Evolutionary conservation across 37 sponge, comb jelly and placozoan genomes (phyloP), one percentile per base, ranked within the genome.

Genomic region (Corticium candelabrum): DNA sequence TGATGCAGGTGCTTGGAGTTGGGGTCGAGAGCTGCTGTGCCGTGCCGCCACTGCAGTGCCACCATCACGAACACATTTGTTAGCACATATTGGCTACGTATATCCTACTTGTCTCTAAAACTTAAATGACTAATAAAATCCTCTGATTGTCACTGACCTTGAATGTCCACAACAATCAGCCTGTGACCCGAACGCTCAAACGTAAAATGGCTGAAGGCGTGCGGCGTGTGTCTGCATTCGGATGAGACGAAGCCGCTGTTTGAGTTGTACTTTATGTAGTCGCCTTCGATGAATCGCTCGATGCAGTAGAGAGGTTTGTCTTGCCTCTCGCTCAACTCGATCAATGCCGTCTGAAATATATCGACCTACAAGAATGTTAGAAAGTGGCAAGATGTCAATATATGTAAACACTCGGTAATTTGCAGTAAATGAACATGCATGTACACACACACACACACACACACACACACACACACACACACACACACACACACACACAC

Each of bases 161-260:
- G 95, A n/a, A 94, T 85, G 74, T 94, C 95, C 38, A 94, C 95
- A 35, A 94, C 90, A 62, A 94, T 94, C 34, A 87, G 82, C 34
- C 81, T 80, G 69, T 94, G 90, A 30, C 79, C 81, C 1, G 95
- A 94, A 32, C 57, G 69, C 43, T 94, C 95, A 79, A 94, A 94
- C 11, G 95, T 94, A 78, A 94, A 94, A 82, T 94, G 95, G 35
- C 91, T 90, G 81, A 94, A 94, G 41, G 95, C 87, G 78, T 89
- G 94, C 21, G 95, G 95, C 71, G 95, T 94, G 68, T 85, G 81
- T 32, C 95, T 68, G 38, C 84, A 80, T 57, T 86, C 39, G 56
- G 83, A 81, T 30, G 87, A 85, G 27, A 94, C 91, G 81, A 82
- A 94, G 32, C 95, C 95, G 1, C 86, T 84, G 82, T 94, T 94